Conservation (phyloP, 1,140 invertebrate genomes). For the Vanessa atalanta region DNA sequence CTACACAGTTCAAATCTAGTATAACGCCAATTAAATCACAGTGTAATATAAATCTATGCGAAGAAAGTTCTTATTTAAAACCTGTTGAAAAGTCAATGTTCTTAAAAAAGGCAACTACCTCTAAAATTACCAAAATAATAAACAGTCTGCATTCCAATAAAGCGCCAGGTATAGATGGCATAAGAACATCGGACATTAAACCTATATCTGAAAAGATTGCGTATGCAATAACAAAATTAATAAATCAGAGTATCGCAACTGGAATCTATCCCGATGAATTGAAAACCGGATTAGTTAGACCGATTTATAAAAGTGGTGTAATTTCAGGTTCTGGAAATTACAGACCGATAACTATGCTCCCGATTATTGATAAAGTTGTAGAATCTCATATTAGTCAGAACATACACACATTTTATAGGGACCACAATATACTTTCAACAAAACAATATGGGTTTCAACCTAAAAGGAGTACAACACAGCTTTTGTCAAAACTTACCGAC, state of each 20-base stretch:
- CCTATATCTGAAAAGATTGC: slow-evolving; percentile 21
- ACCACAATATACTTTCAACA: slow-evolving; percentile 6
- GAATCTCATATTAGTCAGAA: slow-evolving; percentile 5
- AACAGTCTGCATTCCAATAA: slow-evolving; percentile 23
- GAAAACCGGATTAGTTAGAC: slow-evolving; percentile 28
- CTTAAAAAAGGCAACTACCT: slow-evolving; percentile 11
- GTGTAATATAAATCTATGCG: slow-evolving; percentile 2
- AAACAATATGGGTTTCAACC: slow-evolving; percentile 25
- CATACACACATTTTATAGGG: slow-evolving; percentile 14
- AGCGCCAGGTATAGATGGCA: slow-evolving; percentile 26
- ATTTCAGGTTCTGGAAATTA: slow-evolving; percentile 7
- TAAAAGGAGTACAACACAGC: slow-evolving; percentile 30
- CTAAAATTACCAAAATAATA: slow-evolving; percentile 21
- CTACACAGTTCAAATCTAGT: not conserved
- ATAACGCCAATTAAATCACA: slow-evolving; percentile 5
- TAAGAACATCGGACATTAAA: slow-evolving; percentile 31
- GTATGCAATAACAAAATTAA: slow-evolving; percentile 17
- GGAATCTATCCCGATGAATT: slow-evolving; percentile 21
- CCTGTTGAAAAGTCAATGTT: slow-evolving; percentile 15
- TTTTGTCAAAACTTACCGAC: slow-evolving; percentile 20
- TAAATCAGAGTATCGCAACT: slow-evolving; percentile 27
- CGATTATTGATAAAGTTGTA: slow-evolving; percentile 12
- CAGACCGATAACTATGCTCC: slow-evolving; percentile 14
- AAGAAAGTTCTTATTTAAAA: slow-evolving; percentile 6
- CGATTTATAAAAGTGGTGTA: slow-evolving; percentile 20